Evolutionary conservation across 2,113 vertebrate genomes (phyloP).

Genomic region (Tachycineta bicolor): DNA sequence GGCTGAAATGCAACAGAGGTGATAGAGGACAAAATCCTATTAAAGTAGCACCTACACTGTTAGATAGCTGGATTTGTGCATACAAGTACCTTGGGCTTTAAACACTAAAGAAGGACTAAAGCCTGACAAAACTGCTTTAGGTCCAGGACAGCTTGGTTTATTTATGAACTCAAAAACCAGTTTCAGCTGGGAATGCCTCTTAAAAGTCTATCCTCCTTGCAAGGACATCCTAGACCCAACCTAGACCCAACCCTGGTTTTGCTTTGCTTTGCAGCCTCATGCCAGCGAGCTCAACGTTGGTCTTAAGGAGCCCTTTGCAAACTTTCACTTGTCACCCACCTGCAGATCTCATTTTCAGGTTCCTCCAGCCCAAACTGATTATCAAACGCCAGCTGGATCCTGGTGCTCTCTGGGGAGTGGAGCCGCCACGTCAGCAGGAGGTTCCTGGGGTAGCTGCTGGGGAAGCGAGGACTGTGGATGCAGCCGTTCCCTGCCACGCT

Average conservation of each 20-base stretch:
- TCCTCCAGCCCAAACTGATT: constrained; percentile 93
- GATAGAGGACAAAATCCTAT: neutral
- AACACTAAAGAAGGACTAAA: neutral
- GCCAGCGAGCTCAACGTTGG: rapidly evolving
- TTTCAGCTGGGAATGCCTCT: neutral
- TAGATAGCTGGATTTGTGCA: neutral
- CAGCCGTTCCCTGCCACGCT: constrained; percentile 82
- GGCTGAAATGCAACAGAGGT: neutral
- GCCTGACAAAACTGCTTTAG: neutral
- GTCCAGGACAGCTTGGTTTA: neutral
- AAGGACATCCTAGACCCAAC: neutral
- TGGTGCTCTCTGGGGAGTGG: constrained; percentile 82
- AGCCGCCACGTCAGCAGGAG: constrained; percentile 93
- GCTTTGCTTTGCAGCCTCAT: neutral
- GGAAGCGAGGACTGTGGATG: constrained; percentile 93
- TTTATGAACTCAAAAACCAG: neutral
- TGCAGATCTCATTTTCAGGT: constrained; percentile 91
- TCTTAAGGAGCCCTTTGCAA: neutral
- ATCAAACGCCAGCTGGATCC: constrained; percentile 92
- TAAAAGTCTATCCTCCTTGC: neutral
- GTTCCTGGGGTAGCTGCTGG: constrained; percentile 92
- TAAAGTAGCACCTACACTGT: neutral
- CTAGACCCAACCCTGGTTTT: neutral
- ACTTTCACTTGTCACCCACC: constrained; percentile 74
- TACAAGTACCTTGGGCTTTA: neutral